A percentile compares a stretch with the other conserved stretches of the same genome.
phyloP scores from a whole-genome alignment of 2,888 invertebrate species.

The Cheilosia vulpina region DNA sequence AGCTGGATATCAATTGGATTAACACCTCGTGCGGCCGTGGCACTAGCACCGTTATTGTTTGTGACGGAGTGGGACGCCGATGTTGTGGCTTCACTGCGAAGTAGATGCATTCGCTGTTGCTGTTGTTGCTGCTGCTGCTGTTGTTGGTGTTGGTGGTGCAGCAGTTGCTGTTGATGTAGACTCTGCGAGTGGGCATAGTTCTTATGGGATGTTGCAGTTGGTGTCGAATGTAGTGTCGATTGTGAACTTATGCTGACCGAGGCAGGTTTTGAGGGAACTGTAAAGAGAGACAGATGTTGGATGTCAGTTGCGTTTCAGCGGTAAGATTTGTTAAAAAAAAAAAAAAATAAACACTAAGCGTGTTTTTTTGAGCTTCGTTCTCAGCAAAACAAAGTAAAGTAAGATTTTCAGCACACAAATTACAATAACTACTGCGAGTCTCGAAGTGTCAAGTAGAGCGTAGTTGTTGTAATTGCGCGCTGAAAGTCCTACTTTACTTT shows the following conservation, averaged over 20 bases:
- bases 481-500: no score
- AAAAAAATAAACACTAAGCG: no score
- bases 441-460: no score
- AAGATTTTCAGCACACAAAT: no score
- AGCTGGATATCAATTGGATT: slow-evolving; percentile 90
- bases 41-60: slow-evolving; percentile 79
- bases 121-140: slow-evolving; percentile 58
- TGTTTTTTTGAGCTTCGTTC: no score
- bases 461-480: no score
- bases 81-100: slow-evolving; percentile 55
- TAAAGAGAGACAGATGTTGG: slow-evolving; percentile 6
- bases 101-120: slow-evolving; percentile 57
- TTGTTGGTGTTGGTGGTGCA: slow-evolving; percentile 39
- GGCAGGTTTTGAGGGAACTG: slow-evolving; percentile 82
- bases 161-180: slow-evolving; percentile 53
- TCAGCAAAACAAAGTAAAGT: no score
- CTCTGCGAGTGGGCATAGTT: slow-evolving; percentile 72
- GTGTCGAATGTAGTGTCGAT: slow-evolving; percentile 76
- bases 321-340: no score
- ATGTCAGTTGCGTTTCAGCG: neutral
- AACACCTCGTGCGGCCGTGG: slow-evolving; percentile 82
- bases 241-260: slow-evolving; percentile 67
- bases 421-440: no score
- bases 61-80: slow-evolving; percentile 53
- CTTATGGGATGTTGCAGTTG: slow-evolving; percentile 77